Evolutionary conservation across 2,113 vertebrate species (phyloP), one percentile per base, ranked within the genome.

Genomic region (Syngnathus floridae): DNA sequence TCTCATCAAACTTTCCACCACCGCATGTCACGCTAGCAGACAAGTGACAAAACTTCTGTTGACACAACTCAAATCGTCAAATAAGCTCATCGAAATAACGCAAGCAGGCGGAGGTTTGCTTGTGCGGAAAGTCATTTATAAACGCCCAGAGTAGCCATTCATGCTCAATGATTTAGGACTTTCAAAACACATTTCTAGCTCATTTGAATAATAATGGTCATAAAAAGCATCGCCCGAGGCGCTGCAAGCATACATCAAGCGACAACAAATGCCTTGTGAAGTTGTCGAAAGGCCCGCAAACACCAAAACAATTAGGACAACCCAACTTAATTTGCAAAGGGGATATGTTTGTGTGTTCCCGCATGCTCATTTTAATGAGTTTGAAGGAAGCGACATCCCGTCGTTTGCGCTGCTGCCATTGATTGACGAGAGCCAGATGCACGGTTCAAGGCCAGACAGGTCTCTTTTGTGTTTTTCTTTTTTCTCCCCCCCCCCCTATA

Each of bases 151-250:
- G 88, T 88, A 86, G 82, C 83, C 86, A 84, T 89, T 90, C 87
- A 88, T 88, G 88, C 87, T 88, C 89, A 88, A 80, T 90, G 86
- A 92, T 90, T 92, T 91, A 88, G 84, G 88, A 90, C 87, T 87
- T 90, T 88, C 84, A 91, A 88, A 90, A 91, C 83, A 85, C 86
- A 89, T 88, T 88, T 85, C 82, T 81, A 71, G 79, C 88, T 91
- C 86, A 92, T 91, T 92, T 91, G 82, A 91, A 91, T 92, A 91
- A 90, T 90, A 90, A 90, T 89, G 90, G 88, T 89, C 88, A 88
- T 90, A 88, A 91, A 88, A 91, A 87, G 87, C 86, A 88, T 81
- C 81, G 87, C 89, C 88, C 74, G 72, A 69, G 87, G 87, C 83
- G 31, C 75, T 76, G 76, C 74, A 78, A 77, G 80, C 85, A 87